Percentiles rank a stretch among this genome's conserved stretches.
Evolutionary conservation across 1,140 invertebrate species (phyloP).

Genomic region (Drosophila sturtevanti): DNA sequence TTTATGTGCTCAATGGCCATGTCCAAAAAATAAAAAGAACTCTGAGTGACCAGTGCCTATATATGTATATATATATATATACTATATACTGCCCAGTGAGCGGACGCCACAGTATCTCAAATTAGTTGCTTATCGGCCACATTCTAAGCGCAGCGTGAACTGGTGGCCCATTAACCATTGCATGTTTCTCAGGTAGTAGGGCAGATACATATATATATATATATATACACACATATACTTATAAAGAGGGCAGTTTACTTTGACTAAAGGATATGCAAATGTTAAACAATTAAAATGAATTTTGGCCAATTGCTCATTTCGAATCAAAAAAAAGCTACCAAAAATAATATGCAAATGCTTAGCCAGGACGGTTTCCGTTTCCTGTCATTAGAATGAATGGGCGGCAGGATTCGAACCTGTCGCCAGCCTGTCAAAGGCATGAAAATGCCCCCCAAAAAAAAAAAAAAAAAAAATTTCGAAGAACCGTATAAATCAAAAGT

Average conservation of each 20-base stretch:
- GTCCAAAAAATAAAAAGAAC: slow-evolving; percentile 45
- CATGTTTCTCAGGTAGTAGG: slow-evolving; percentile 31
- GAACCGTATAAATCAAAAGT: slow-evolving; percentile 78
- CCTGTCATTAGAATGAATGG: slow-evolving; percentile 59
- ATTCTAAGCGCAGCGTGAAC: slow-evolving; percentile 72
- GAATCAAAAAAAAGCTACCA: slow-evolving; percentile 16
- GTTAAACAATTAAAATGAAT: slow-evolving; percentile 72
- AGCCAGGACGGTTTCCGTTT: slow-evolving; percentile 68
- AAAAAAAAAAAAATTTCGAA: slow-evolving; percentile 26
- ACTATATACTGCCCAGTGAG: too few species aligned
- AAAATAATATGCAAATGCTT: slow-evolving; percentile 71
- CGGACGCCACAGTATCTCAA: slow-evolving; percentile 52
- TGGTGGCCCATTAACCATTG: slow-evolving; percentile 59
- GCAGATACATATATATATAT: too few species aligned
- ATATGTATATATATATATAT: too few species aligned
- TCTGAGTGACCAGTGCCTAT: slow-evolving; percentile 5
- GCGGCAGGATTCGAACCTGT: slow-evolving; percentile 57
- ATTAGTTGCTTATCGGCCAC: slow-evolving; percentile 76
- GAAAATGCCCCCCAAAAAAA: slow-evolving; percentile 56
- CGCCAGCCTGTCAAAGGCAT: slow-evolving; percentile 75
- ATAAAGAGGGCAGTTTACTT: background rate
- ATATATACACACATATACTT: too few species aligned
- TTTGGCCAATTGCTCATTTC: slow-evolving; percentile 79
- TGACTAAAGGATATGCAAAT: slow-evolving; percentile 53
- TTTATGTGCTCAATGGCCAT: slow-evolving; percentile 64